These are phyloP conservation scores for Dallia pectoralis DNA, from an alignment of 2,797 vertebrate genomes.

Conservation along the genomic window DNA sequence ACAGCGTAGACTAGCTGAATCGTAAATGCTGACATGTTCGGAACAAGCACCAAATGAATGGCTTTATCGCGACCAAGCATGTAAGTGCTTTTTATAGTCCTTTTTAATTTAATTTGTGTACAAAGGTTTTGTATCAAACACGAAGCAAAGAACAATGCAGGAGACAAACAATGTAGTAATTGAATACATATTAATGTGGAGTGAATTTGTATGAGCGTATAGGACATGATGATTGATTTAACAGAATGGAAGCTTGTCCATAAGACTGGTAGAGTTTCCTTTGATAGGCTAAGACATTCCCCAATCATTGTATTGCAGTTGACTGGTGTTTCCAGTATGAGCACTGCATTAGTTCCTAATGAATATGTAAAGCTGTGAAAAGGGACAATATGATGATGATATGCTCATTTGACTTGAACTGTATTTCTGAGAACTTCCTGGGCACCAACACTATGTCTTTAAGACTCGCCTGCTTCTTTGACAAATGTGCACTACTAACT, in stretches of 20 bases:
- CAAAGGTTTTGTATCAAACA: background rate
- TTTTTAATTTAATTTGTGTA: background rate
- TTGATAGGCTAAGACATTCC: background rate
- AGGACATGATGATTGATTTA: background rate
- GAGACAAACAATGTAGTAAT: too few relatives aligned
- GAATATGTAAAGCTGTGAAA: background rate
- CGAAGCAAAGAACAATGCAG: too few relatives aligned
- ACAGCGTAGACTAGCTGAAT: slow-evolving; percentile 71
- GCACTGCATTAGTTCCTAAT: background rate
- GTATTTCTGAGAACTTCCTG: background rate
- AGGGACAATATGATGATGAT: background rate
- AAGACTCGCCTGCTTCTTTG: background rate
- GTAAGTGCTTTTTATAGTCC: background rate
- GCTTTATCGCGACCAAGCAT: background rate
- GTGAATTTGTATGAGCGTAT: background rate
- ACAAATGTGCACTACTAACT: slow-evolving; percentile 13
- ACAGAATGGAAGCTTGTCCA: background rate
- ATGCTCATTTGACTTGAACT: slow-evolving; percentile 16
- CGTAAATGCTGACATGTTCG: background rate
- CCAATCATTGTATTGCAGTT: background rate
- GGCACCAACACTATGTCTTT: background rate
- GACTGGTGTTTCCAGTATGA: background rate
- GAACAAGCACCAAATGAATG: background rate
- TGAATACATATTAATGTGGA: too few relatives aligned
- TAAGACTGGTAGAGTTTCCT: background rate